Evolutionary conservation across 1,140 invertebrate species (phyloP).

Genomic region (Drosophila melanica): DNA sequence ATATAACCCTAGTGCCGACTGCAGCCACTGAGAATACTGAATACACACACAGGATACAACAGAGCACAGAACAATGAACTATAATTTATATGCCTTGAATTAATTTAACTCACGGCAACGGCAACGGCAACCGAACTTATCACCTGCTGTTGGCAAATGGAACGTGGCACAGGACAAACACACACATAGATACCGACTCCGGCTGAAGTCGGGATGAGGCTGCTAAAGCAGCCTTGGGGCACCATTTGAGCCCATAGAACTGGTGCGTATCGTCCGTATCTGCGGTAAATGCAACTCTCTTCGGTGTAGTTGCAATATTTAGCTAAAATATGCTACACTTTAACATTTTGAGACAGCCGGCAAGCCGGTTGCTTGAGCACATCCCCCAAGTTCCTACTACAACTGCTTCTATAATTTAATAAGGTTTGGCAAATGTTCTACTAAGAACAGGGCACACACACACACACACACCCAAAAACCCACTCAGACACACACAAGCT

Average conservation of each 20-base stretch:
- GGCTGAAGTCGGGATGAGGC: neutral
- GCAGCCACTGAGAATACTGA: constrained; percentile 9
- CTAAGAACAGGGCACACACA: constrained; percentile 35
- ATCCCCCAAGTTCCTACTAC: constrained; percentile 7
- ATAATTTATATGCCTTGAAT: constrained; percentile 75
- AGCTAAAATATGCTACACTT: constrained; percentile 75
- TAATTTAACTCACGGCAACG: constrained; percentile 57
- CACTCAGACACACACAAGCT: constrained; percentile 16
- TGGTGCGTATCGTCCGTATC: constrained; percentile 5
- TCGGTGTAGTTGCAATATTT: constrained; percentile 73
- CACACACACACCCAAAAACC: constrained; percentile 12
- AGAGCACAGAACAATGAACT: constrained; percentile 54
- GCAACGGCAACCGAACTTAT: constrained; percentile 61
- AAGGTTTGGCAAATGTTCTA: constrained; percentile 71
- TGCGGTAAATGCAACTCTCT: constrained; percentile 64
- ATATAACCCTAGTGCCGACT: constrained; percentile 22
- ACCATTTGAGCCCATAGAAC: constrained; percentile 7
- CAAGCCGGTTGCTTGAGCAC: constrained; percentile 29
- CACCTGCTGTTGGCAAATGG: constrained; percentile 57
- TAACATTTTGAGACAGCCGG: constrained; percentile 57
- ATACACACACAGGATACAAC: neutral
- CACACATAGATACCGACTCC: neutral
- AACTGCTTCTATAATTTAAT: constrained; percentile 72
- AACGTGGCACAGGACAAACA: constrained; percentile 28
- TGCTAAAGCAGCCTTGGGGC: constrained; percentile 16